Base-by-base conservation (phyloP, 2,797 vertebrate species). In the Tangara arthus region DNA sequence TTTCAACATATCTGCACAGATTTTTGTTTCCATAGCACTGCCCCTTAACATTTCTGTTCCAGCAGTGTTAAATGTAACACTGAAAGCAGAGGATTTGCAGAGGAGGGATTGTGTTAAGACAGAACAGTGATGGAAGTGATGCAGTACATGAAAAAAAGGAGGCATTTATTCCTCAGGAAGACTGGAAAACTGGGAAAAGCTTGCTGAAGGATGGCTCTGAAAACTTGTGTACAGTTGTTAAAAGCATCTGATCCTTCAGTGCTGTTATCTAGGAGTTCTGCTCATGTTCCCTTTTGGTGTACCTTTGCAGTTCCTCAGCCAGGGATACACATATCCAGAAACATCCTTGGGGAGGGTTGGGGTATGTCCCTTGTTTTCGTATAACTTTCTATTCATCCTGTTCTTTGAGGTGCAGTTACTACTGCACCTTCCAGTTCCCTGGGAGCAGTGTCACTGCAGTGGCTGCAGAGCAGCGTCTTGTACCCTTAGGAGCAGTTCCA, bases 391-490 rank as follows among this genome's bases (percentile, higher is more conserved):
- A 1, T 83, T 86, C 47, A 73, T 41, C 35, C 8, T 5, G 0
- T 42, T 88, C 9, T 15, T 23, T 68, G 50, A 65, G 39, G 15
- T 46, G 6, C n/a, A 13, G 14, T 78, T 41, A 18, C 8, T 32
- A 0, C 20, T 79, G 42, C 46, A 1, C 0, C 0, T 60, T 76
- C 5, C 4, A 26, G 49, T 42, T 77, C 30, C 15, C 24, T 32
- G 1, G 19, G 37, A 85, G 34, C 41, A 49, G 9, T 37, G 30
- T 23, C 32, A 27, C 28, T 69, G 52, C 37, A 66, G 3, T 73
- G 56, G 22, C 59, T 69, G 77, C 35, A 75, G 57, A 60, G 39
- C 32, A 9, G 28, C 27, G 63, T 13, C 20, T 61, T 61, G 32
- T 21, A 7, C 26, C 5, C 53, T n/a, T 26, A n/a, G n/a, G 34